Evolutionary conservation across 2,113 vertebrate genomes (phyloP), one percentile per base, ranked within the genome.

Genomic region (Nesogale talazaci): DNA sequence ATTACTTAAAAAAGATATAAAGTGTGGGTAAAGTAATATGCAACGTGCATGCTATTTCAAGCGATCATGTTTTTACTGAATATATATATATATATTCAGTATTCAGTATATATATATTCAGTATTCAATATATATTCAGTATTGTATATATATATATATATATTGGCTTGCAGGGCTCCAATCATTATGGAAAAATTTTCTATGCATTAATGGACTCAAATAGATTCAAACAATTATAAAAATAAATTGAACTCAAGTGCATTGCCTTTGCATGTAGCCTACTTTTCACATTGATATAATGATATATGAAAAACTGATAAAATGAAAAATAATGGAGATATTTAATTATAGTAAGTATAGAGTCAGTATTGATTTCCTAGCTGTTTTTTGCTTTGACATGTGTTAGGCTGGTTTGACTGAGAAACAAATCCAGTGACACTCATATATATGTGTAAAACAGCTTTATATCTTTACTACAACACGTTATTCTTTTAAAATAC

Each of bases 1-100:
- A 92, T 67, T 75, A 52, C 11, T 85, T 92, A 89, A 29, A 61
- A 83, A 89, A 87, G 23, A 42, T 85, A 86, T 90, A 95, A 61
- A 8, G 25, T 72, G 40, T 23, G 3, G 79, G 19, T 78, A 88
- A 88, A 22, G 34, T 86, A 16, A 61, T 12, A 14, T 52, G 9
- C 14, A 52, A 52, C 9, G 59, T 61, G 92, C 38, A 10, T 42
- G 40, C 67, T 38, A 84, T 31, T 83, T 83, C 14, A 89, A 29
- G 14, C 59, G 52, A 52, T 83, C 59, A 29, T 42, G 15, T 38
- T 84, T 78, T 79, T 85, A 38, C 8, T 93, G 72, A 74, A 25
- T 59, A 3, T 46, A n/a, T n/a, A n/a, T n/a, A n/a, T n/a, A n/a
- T n/a, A n/a, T n/a, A n/a, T n/a, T n/a, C n/a, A n/a, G n/a, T n/a